Percentiles rank a stretch among this genome's conserved stretches.
Conservation (phyloP, 2,797 vertebrate species). For the Coluber constrictor region DNA sequence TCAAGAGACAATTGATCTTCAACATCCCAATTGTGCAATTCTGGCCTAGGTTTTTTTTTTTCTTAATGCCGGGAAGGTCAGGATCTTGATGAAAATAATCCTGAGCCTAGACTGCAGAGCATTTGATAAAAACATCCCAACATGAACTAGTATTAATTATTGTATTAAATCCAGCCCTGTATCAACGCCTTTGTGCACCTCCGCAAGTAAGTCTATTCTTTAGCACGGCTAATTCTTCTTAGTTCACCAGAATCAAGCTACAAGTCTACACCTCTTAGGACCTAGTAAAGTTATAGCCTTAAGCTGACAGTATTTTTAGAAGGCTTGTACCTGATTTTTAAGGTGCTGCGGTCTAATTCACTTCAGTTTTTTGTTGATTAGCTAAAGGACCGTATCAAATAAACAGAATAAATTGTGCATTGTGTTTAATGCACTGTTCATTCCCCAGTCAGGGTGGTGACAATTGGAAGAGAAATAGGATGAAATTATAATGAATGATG, state of each 20-base stretch:
- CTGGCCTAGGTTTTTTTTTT: too few relatives aligned
- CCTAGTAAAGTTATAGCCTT: not conserved
- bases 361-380: not conserved
- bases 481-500: not conserved
- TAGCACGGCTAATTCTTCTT: not conserved
- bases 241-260: not conserved
- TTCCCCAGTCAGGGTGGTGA: not conserved
- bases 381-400: not conserved
- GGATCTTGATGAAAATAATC: not conserved
- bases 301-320: not conserved
- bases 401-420: not conserved
- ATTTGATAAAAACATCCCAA: not conserved
- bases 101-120: not conserved
- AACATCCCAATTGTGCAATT: not conserved
- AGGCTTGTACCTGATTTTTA: not conserved
- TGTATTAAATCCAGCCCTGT: not conserved
- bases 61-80: not conserved
- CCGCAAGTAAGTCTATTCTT: not conserved
- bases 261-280: not conserved
- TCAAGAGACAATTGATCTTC: not conserved
- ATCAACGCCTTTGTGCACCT: not conserved
- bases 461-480: not conserved
- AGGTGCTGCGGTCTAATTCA: not conserved
- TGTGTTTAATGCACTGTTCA: not conserved
- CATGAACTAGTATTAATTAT: not conserved